Base-by-base conservation (phyloP, 2,888 invertebrate genomes). In the Cartodere bifasciata region DNA sequence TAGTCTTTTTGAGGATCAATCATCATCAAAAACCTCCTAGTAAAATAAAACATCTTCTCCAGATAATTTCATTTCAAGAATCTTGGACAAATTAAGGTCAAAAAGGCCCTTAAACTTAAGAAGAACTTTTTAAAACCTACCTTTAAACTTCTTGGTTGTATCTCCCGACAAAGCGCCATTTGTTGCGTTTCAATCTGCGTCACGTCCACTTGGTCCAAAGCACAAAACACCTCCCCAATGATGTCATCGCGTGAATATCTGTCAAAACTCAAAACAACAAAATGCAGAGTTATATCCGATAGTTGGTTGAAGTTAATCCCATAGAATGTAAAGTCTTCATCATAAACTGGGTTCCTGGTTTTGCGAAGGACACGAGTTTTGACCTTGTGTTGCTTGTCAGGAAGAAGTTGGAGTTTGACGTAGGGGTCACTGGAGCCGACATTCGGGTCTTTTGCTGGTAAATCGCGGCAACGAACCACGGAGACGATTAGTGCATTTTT, bases 301-400 rank as follows among this genome's bases (percentile, higher is more conserved):
- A 94, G 68, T 60, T 94, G 91, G 53, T 81, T 79, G 43, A 80
- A 75, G 28, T 77, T 78, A 48, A 91, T 75, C 32, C 95, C 95
- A 56, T 94, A 98, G 70, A 98, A 97, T 1, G 95, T 97, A 59
- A 98, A 98, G 60, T 95, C 95, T 62, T 98, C 98, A 52, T 98
- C 95, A 62, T 95, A 98, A 2, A 90, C 82, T 0, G 98, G 98
- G 63, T 90, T 88, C 31, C 87, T 72, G 25, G 97, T 95, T 58
- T 95, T 94, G 42, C 95, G 77, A 21, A 97, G 75, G 5, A 98
- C 95, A 34, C 95, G 71, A 37, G 94, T 94, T 64, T 94, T 95
- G 32, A 92, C 94, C 60, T 92, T 91, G 57, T 95, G 94, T 55
- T 91, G 90, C 59, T 95, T 95, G 52, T 97, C 97, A 0, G 98